Evolutionary conservation across 2,113 vertebrate species (phyloP).

Genomic region (Catharus bicknelli): DNA sequence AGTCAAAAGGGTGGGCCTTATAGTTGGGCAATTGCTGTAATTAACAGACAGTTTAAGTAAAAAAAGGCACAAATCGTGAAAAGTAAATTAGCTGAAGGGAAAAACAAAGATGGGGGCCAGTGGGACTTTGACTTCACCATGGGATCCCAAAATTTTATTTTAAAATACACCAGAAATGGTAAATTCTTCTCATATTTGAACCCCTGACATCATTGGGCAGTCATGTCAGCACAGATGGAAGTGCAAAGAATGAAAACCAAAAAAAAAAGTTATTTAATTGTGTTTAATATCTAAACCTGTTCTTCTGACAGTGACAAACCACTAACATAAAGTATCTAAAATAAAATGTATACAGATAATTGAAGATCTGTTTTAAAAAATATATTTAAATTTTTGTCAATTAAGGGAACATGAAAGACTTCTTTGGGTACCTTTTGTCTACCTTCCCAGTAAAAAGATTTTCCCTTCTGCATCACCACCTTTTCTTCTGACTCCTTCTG

Average conservation of each 20-base stretch:
- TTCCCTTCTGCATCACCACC: fast-evolving
- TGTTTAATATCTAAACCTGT: background rate
- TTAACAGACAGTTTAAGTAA: background rate
- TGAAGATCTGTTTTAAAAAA: background rate
- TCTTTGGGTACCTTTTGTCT: background rate
- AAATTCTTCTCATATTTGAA: background rate
- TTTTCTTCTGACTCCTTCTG: background rate
- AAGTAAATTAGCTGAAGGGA: background rate
- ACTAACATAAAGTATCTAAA: background rate
- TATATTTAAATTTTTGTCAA: background rate
- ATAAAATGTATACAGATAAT: background rate
- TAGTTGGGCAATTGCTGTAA: no score
- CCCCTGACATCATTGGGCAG: background rate
- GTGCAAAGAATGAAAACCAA: background rate
- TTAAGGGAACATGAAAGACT: background rate
- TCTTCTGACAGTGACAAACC: background rate
- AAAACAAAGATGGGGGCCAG: background rate
- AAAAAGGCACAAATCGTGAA: background rate
- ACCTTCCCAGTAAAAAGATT: background rate
- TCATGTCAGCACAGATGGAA: background rate
- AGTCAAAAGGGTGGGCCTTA: no score
- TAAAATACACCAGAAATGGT: background rate
- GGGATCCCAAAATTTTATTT: background rate
- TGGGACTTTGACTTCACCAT: background rate
- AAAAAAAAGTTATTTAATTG: background rate